Percentiles rank a stretch among this genome's conserved stretches.
These are phyloP conservation scores for Parazoanthus darwini DNA, from an alignment of 92 coral and sea anemone species.

Conservation along the genomic window DNA sequence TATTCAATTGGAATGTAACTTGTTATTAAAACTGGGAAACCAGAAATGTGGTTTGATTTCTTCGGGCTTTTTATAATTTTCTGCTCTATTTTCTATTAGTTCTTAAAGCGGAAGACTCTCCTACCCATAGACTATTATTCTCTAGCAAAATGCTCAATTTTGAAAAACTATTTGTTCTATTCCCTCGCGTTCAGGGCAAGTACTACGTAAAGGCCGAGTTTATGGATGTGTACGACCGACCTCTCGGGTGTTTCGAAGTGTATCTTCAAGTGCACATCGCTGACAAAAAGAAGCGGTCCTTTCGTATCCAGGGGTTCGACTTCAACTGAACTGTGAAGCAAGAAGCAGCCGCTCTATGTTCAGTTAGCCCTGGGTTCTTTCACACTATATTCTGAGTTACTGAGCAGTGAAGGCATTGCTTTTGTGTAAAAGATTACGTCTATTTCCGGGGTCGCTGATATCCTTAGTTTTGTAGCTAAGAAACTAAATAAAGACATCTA, in stretches of 20 bases:
- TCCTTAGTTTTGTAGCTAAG: too few species aligned
- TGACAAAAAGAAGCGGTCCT: not conserved
- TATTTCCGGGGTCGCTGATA: not conserved
- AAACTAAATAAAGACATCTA: too few species aligned
- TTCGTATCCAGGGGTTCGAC: not conserved
- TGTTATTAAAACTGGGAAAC: too few species aligned
- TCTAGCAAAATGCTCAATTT: too few species aligned
- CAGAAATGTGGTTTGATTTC: too few species aligned
- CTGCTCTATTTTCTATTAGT: too few species aligned
- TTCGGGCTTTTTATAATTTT: too few species aligned
- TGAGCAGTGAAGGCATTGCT: not conserved
- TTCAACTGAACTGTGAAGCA: not conserved
- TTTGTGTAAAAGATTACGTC: too few species aligned
- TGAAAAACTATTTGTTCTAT: not conserved
- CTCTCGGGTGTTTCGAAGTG: conserved; percentile 2
- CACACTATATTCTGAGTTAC: not conserved
- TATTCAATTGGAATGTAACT: too few species aligned
- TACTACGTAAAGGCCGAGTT: conserved; percentile 14
- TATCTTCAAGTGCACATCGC: not conserved
- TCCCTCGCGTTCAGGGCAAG: not conserved
- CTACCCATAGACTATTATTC: too few species aligned
- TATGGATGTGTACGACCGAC: conserved; percentile 4
- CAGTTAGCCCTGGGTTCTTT: not conserved
- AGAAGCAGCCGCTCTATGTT: too few species aligned
- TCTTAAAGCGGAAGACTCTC: too few species aligned